Evolutionary conservation across 2,113 vertebrate species (phyloP), one percentile per base, ranked within the genome.

Genomic region (Gallinago paraguaiae): DNA sequence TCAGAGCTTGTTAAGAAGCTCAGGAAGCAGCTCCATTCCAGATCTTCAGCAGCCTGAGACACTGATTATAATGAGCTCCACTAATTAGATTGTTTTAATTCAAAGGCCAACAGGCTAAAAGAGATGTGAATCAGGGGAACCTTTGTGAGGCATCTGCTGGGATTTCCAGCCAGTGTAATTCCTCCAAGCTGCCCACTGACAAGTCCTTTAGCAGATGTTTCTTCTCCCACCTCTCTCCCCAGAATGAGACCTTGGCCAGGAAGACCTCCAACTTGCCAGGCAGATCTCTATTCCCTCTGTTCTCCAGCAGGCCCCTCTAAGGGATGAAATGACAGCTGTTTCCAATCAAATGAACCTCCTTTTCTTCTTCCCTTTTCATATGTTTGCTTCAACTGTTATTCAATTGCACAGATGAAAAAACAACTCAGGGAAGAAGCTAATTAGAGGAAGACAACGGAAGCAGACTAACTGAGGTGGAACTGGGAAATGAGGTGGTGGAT

Each of bases 11-110:
- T 17, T 59, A 68, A 59, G 64, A 79, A 22, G 27, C 56, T 79
- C 68, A 39, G 64, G 72, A 92, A 84, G 69, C 54, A 35, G 89
- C 81, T 78, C 65, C 31, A 11, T 8, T 67, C 59, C 63, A 61
- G 65, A 76, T 69, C 93, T 41, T 68, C 84, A 78, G 43, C 84
- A 91, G 91, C 83, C 87, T 50, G 77, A 89, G 87, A 91, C n/a
- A 28, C 67, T 88, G 87, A 87, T 91, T 56, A 57, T 87, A 95
- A 95, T 6, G 48, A 94, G 92, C 54, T 70, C 31, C 1, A 7
- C 82, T 94, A 96, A 97, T 95, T 90, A 95, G 74, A 79, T 48
- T 68, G 74, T 72, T 92, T 86, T 85, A 89, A 96, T 89, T 92
- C 86, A 87, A 89, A 95, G 95, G 94, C 86, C 86, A 92, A 78